Percentiles rank a stretch among this genome's conserved stretches.
These are phyloP conservation scores for Murina feae DNA, from an alignment of 2,113 vertebrate species.

Conservation along the genomic window DNA sequence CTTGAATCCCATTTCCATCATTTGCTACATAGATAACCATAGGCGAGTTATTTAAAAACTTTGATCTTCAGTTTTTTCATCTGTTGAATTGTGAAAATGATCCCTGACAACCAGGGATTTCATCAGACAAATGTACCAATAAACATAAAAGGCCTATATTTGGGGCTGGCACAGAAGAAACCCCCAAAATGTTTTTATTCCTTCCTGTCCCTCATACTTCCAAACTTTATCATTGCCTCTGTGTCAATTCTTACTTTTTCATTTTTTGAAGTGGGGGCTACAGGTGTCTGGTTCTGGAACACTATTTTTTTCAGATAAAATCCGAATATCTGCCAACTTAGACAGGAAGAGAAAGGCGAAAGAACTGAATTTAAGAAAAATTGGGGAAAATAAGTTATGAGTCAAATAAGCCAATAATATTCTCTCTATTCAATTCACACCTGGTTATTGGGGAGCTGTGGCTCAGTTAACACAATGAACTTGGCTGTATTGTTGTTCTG, in stretches of 20 bases:
- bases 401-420: slow-evolving; percentile 35
- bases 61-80: neutral
- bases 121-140: neutral
- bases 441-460: slow-evolving; percentile 72
- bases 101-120: neutral
- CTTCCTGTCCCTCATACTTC: neutral
- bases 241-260: neutral
- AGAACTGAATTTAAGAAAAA: slow-evolving; percentile 7
- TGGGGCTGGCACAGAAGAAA: neutral
- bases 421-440: slow-evolving; percentile 72
- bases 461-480: slow-evolving; percentile 69
- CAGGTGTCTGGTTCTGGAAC: neutral
- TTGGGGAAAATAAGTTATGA: neutral
- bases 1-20: neutral
- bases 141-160: neutral
- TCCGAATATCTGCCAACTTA: neutral
- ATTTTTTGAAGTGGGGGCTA: neutral
- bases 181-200: neutral
- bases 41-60: neutral
- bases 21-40: neutral
- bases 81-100: neutral
- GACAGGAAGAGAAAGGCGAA: neutral
- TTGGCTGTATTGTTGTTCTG: slow-evolving; percentile 76
- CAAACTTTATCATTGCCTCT: neutral
- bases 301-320: neutral